Conservation (phyloP, 1,140 invertebrate species). For the Adoxophyes honmai region DNA sequence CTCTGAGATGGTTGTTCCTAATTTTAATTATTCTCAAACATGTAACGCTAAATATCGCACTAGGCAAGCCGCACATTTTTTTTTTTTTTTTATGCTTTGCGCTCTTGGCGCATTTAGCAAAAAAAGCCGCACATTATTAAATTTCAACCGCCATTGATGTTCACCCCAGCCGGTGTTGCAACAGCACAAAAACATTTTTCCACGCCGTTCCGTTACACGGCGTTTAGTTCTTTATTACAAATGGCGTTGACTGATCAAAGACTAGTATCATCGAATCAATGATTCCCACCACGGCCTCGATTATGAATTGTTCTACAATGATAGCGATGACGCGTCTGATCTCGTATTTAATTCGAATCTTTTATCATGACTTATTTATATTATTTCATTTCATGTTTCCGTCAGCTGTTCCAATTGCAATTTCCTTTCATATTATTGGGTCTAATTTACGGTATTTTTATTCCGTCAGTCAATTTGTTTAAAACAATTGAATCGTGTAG, state of each 20-base stretch:
- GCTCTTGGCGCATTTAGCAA: background rate
- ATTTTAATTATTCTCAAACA: too few relatives aligned
- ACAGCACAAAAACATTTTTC: background rate
- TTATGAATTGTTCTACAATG: background rate
- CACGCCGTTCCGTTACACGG: background rate
- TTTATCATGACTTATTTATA: background rate
- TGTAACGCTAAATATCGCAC: too few relatives aligned
- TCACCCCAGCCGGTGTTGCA: background rate
- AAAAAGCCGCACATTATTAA: background rate
- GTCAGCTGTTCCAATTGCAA: background rate
- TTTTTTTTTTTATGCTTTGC: too few relatives aligned
- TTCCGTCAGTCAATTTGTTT: too few relatives aligned
- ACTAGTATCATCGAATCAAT: slow-evolving; percentile 6
- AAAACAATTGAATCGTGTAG: too few relatives aligned
- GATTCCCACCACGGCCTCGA: slow-evolving; percentile 20
- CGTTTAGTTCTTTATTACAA: slow-evolving; percentile 19
- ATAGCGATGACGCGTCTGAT: background rate
- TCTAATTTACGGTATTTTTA: too few relatives aligned
- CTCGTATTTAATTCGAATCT: slow-evolving; percentile 1
- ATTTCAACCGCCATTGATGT: background rate
- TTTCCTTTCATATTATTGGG: too few relatives aligned
- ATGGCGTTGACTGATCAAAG: slow-evolving; percentile 39
- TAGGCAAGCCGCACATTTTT: too few relatives aligned
- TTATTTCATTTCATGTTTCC: background rate
- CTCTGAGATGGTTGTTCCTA: too few relatives aligned